Evolutionary conservation across 2,888 invertebrate genomes (phyloP).

Genomic region (Melitaea athalia): DNA sequence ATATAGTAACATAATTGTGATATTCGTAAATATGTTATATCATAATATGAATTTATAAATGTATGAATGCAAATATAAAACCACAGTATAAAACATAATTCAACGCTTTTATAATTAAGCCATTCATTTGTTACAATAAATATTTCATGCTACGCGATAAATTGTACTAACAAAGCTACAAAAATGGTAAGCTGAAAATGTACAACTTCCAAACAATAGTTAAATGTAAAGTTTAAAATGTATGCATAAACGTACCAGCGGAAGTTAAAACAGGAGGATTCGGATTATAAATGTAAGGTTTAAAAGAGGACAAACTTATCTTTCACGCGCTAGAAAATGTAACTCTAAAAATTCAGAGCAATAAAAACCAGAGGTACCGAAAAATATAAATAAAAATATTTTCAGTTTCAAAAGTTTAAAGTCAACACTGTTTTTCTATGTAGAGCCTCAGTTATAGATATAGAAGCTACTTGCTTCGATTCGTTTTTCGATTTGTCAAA

Average conservation of each 20-base stretch:
- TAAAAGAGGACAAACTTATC: constrained; percentile 3
- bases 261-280: not conserved
- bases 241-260: not conserved
- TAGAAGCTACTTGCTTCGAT: not conserved
- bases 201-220: no score
- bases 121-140: no score
- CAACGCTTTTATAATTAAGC: no score
- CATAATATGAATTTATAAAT: no score
- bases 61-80: no score
- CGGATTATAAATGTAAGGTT: constrained; percentile 6
- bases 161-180: no score
- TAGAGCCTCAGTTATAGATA: not conserved
- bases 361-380: constrained; percentile 7
- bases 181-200: no score
- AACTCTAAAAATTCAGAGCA: constrained; percentile 5
- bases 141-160: no score
- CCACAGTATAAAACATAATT: no score
- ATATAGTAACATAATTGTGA: no score
- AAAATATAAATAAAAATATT: not conserved
- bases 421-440: not conserved
- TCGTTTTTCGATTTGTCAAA: not conserved
- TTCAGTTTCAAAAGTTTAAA: not conserved
- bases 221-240: no score
- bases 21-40: no score
- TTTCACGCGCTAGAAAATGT: not conserved